Percentiles rank a stretch among this genome's conserved stretches.
Conservation (phyloP, 2,797 vertebrate species). For the Chromobotia macracanthus region DNA sequence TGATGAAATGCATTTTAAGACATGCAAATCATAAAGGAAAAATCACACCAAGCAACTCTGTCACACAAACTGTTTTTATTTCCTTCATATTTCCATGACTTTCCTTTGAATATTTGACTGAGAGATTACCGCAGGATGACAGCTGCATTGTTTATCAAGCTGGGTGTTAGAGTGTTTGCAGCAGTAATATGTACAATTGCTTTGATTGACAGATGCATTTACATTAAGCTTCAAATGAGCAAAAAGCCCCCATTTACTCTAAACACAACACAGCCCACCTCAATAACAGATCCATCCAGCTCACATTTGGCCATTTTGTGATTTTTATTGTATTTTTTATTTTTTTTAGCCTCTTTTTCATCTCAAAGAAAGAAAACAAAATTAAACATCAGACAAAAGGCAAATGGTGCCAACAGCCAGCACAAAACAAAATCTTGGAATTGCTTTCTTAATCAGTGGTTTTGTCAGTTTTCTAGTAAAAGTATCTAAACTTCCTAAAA, state of each 20-base stretch:
- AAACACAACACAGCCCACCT: constrained; percentile 27
- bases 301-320: constrained; percentile 26
- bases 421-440: not conserved
- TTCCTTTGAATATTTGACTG: constrained; percentile 25
- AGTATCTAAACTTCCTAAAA: too few species aligned
- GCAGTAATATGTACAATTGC: constrained; percentile 32
- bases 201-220: constrained; percentile 43
- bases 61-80: constrained; percentile 14
- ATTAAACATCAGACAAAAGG: constrained; percentile 1
- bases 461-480: not conserved
- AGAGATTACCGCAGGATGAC: constrained; percentile 37
- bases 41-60: not conserved
- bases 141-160: constrained; percentile 30
- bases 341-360: not conserved
- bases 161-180: constrained; percentile 23
- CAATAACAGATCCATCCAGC: constrained; percentile 36
- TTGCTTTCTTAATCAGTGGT: not conserved
- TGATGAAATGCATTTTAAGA: constrained; percentile 24
- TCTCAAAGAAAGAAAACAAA: constrained; percentile 16
- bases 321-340: not conserved
- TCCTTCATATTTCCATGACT: constrained; percentile 27
- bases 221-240: constrained; percentile 24
- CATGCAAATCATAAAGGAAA: not conserved
- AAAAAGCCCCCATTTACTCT: constrained; percentile 36
- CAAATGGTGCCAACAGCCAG: not conserved